Conservation (phyloP, 2,113 vertebrate genomes). For the Zosterops pallidus region DNA sequence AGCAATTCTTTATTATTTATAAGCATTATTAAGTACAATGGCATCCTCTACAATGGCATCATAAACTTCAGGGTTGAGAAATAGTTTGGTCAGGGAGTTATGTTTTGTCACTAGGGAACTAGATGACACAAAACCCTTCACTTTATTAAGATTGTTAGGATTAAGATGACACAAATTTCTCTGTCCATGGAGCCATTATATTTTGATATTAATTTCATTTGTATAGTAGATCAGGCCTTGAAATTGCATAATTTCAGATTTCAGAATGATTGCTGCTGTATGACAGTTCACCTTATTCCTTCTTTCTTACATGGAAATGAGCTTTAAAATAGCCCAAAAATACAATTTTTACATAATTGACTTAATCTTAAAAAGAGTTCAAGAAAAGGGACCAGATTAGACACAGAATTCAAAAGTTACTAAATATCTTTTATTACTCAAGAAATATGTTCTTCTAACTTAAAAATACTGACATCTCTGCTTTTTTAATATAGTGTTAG, state of each 20-base stretch:
- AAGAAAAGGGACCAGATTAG: not conserved
- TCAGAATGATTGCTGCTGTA: not conserved
- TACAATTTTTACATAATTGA: not conserved
- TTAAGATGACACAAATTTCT: not conserved
- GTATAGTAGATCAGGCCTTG: not conserved
- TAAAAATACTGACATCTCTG: not conserved
- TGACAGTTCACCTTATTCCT: not conserved
- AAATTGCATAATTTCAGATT: not conserved
- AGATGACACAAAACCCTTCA: not conserved
- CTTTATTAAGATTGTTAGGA: too few species aligned
- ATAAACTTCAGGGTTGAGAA: not conserved
- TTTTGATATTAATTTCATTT: not conserved
- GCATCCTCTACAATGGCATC: not conserved
- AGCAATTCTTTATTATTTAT: not conserved
- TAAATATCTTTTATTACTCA: not conserved
- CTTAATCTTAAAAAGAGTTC: not conserved
- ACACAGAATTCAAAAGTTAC: not conserved
- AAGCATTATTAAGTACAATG: not conserved
- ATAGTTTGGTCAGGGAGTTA: not conserved
- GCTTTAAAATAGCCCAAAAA: not conserved
- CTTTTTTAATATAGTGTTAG: not conserved
- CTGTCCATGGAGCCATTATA: not conserved
- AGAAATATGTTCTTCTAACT: not conserved
- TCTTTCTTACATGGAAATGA: not conserved
- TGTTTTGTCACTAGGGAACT: not conserved